A percentile compares a stretch with the other conserved stretches of the same genome.
phyloP scores from a whole-genome alignment of 2,888 invertebrate species.

The Acrocera orbiculus region DNA sequence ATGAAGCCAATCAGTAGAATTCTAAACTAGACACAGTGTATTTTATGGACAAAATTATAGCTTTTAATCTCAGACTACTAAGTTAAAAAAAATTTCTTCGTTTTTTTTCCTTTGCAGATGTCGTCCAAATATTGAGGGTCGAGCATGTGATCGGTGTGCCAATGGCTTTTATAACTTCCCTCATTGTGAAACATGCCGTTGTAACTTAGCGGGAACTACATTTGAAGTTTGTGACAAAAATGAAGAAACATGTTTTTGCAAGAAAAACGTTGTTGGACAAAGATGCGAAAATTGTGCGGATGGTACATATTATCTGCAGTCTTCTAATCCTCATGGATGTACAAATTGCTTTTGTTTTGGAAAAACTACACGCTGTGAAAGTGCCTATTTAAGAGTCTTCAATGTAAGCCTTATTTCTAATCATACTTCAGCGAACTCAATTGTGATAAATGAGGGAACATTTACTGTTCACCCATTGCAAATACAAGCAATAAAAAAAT shows the following conservation, averaged over 20 bases:
- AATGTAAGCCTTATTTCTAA: slow-evolving; percentile 27
- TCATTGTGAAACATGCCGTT: slow-evolving; percentile 67
- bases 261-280: slow-evolving; percentile 50
- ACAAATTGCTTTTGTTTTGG: slow-evolving; percentile 97
- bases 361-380: slow-evolving; percentile 67
- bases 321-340: slow-evolving; percentile 73
- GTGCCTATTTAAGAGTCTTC: slow-evolving; percentile 43
- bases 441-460: slow-evolving; percentile 18
- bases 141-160: slow-evolving; percentile 74
- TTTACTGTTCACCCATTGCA: slow-evolving; percentile 18
- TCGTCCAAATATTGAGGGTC: slow-evolving; percentile 68
- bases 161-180: slow-evolving; percentile 80
- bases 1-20: too few species aligned
- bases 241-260: slow-evolving; percentile 52
- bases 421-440: too few species aligned
- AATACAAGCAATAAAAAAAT: slow-evolving; percentile 18
- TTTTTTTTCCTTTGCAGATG: slow-evolving; percentile 36
- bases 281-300: slow-evolving; percentile 74
- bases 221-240: slow-evolving; percentile 74
- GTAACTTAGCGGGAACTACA: slow-evolving; percentile 66
- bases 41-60: too few species aligned
- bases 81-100: too few species aligned
- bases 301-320: slow-evolving; percentile 79
- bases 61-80: too few species aligned
- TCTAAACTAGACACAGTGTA: too few species aligned